A percentile compares a stretch with the other conserved stretches of the same genome.
Conservation (phyloP, 2,797 vertebrate genomes). For the Mycteria americana region DNA sequence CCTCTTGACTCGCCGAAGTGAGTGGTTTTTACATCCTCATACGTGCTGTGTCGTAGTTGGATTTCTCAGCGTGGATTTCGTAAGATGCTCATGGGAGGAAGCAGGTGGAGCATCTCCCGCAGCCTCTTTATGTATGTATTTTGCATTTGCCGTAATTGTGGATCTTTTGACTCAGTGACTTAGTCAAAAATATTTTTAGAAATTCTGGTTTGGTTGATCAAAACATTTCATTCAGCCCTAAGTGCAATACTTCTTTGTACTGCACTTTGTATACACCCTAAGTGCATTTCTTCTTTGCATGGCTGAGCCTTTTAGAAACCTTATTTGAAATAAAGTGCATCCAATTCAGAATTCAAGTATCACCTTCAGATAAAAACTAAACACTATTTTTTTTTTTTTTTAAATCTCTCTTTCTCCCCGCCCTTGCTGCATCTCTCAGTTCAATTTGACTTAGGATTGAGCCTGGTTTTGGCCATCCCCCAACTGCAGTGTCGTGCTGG, state of each 20-base stretch:
- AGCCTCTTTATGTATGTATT: neutral
- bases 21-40: neutral
- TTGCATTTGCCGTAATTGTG: neutral
- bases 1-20: neutral
- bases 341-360: neutral
- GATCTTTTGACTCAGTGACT: neutral
- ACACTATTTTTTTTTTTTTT: neutral
- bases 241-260: neutral
- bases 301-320: neutral
- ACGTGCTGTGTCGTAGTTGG: accelerated
- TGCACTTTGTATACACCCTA: neutral
- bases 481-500: accelerated
- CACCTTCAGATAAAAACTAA: neutral
- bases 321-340: neutral
- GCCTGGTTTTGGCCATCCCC: neutral
- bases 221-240: neutral
- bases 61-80: neutral
- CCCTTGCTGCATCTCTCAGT: neutral
- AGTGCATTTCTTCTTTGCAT: accelerated
- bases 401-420: neutral
- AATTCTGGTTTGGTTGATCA: neutral
- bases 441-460: neutral
- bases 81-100: neutral
- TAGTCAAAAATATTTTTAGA: neutral
- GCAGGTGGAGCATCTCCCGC: neutral